Evolutionary conservation across 2,888 invertebrate genomes (phyloP).

Genomic region (Seira ritae): DNA sequence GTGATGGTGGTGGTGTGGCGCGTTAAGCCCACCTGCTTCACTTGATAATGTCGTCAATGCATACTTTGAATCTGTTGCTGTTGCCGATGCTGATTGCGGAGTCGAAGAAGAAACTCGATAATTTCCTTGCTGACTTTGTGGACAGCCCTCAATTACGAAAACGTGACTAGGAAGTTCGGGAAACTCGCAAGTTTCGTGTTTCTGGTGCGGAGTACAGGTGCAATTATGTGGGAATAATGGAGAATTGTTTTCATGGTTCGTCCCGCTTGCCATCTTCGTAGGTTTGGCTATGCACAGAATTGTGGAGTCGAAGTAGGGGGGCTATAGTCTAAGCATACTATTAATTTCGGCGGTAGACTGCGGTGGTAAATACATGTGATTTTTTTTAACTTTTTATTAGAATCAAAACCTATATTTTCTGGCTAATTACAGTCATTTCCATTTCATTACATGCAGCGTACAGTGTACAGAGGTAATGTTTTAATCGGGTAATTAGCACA

Average conservation of each 20-base stretch:
- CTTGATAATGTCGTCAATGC: not conserved
- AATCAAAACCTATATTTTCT: too few relatives aligned
- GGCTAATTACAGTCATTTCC: too few relatives aligned
- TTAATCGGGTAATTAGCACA: too few relatives aligned
- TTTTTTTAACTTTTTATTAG: too few relatives aligned
- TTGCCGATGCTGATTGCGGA: too few relatives aligned
- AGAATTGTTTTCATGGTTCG: not conserved
- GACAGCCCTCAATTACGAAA: conserved; percentile 12
- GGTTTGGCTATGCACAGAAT: not conserved
- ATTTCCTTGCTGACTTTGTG: conserved; percentile 2
- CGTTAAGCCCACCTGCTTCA: conserved; percentile 13
- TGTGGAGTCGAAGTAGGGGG: not conserved
- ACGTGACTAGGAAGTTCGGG: not conserved
- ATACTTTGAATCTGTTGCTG: not conserved
- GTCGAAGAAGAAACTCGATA: not conserved
- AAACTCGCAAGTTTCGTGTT: not conserved
- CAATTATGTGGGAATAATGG: not conserved
- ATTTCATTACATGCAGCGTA: too few relatives aligned
- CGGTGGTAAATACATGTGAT: too few relatives aligned
- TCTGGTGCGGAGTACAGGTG: not conserved
- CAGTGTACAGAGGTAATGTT: too few relatives aligned
- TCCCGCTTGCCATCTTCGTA: not conserved
- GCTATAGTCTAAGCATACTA: not conserved
- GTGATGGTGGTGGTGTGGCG: too few relatives aligned
- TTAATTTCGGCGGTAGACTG: too few relatives aligned